Base-by-base conservation (phyloP, 1,140 invertebrate genomes). In the Anthonomus grandis region DNA sequence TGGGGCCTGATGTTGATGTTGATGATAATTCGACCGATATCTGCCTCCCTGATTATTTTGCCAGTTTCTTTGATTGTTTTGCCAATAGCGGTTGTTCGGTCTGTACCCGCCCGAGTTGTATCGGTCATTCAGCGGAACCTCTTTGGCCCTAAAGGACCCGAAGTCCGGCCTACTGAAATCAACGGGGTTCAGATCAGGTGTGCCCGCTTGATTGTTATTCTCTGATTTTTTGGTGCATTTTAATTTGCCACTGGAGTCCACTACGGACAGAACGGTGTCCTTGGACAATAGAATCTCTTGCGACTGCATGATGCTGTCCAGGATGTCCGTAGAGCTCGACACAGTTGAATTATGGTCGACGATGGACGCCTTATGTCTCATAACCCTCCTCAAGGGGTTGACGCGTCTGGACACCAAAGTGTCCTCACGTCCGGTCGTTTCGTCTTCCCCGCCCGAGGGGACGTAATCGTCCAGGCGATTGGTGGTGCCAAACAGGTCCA, bases 241-340 rank as follows among this genome's bases (percentile, higher is more conserved):
- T 57, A 75, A 51, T 70, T 60, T 64, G 8, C 64, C 64, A 18
- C 63, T 49, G n/a, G 71, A 66, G 51, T 72, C 67, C 21, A 57
- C 18, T n/a, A 89, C 70, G 0, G 77, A 81, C 3, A 89, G 73
- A 9, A 82, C 71, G 8, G 77, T 70, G 52, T 82, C 80, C 48
- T 81, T 85, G 1, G 85, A 83, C 65, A 87, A 83, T 68, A 90
- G 82, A n/a, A 85, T 73, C 52, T 84, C 81, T 73, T 93, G 90
- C 56, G 81, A 81, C 45, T 82, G 79, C 62, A 94, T 76, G 55
- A 94, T 93, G 57, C 77, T 83, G 8, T 82, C 83, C 1, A 94
- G 69, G 0, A 94, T 63, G 72, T 90, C 86, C 12, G 68, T 34
- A 61, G 70, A 65, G 22, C 67, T 71, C 19, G 70, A 63, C 6